Evolutionary conservation across 1,140 invertebrate species (phyloP), one percentile per base, ranked within the genome.

Genomic region (Temnothorax curvispinosus): DNA sequence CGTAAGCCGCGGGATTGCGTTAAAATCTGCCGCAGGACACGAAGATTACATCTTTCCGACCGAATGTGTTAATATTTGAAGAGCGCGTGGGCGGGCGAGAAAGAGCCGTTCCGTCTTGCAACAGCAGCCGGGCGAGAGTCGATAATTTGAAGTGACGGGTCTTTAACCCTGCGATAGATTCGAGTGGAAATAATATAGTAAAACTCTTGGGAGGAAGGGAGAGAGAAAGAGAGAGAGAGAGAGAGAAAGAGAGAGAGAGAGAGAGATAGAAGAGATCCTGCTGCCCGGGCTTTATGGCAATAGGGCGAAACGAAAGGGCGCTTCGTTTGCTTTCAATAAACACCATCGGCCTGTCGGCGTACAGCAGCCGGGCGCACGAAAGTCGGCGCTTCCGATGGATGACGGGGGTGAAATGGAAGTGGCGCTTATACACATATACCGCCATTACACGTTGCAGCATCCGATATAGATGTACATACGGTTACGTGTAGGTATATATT

Each of bases 131-230:
- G 13, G 18, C 18, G 18, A 54, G 47, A 80, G 44, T 81, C 77
- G 47, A 71, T 71, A 81, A 65, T 71, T 81, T 81, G 52, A 38
- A 81, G 50, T 81, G 47, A 81, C n/a, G 38, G 77, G 78, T 81
- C 78, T 81, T 81, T 71, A 81, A 81, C 78, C 78, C 65, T 64
- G 11, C 38, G 64, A 81, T 81, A 81, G 65, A 81, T 52, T 81
- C 50, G n/a, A 81, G 78, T 71, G 78, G 65, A 81, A 81, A 81
- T 81, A 81, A 81, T 71, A 44, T 56, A 71, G 50, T 56, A 81
- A 69, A 81, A 50, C 5, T 27, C 5, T 27, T 35, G 35, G 9
- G 9, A 13, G 35, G 21, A 11, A 50, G 11, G 11, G 18, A 21
- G 11, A 78, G 27, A 47, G 47, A 64, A 18, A 38, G 27, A 21